A percentile compares a stretch with the other conserved stretches of the same genome.
Evolutionary conservation across 2,888 invertebrate species (phyloP).

Genomic region (Brenthis daphne): DNA sequence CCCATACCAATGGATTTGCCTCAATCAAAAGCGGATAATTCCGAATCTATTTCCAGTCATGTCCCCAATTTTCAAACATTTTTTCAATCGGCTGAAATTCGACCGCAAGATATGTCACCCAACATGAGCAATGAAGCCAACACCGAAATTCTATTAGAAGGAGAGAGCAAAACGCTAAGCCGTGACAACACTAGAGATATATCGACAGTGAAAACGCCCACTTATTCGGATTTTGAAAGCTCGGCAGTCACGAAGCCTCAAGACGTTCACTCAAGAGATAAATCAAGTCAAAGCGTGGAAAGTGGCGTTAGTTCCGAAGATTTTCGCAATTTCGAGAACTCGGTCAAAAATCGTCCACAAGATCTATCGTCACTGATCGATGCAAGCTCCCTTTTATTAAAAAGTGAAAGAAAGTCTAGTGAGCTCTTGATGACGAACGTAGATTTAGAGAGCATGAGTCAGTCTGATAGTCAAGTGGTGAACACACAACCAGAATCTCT

Average conservation of each 20-base stretch:
- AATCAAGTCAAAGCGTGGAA: constrained; percentile 59
- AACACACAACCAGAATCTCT: constrained; percentile 49
- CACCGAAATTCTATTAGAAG: constrained; percentile 54
- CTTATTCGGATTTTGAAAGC: constrained; percentile 64
- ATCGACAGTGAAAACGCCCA: constrained; percentile 51
- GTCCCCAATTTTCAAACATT: constrained; percentile 62
- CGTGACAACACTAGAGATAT: constrained; percentile 52
- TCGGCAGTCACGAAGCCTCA: constrained; percentile 62
- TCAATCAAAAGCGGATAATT: constrained; percentile 42
- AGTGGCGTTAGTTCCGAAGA: constrained; percentile 62
- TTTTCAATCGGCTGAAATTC: constrained; percentile 60
- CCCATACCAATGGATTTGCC: constrained; percentile 55
- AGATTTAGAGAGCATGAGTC: constrained; percentile 50
- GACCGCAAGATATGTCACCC: constrained; percentile 61
- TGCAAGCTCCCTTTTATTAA: constrained; percentile 59
- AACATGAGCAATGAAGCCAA: constrained; percentile 45
- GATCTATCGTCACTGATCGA: constrained; percentile 64
- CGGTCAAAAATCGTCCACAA: constrained; percentile 60
- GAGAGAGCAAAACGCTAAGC: constrained; percentile 51
- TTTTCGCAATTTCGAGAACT: constrained; percentile 63
- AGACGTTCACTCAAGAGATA: constrained; percentile 53
- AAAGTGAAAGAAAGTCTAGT: constrained; percentile 59
- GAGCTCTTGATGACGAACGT: constrained; percentile 48
- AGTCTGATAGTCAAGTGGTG: constrained; percentile 44
- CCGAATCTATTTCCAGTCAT: constrained; percentile 42